phyloP scores from a whole-genome alignment of 2,113 vertebrate species.

The Tachysurus vachellii region DNA sequence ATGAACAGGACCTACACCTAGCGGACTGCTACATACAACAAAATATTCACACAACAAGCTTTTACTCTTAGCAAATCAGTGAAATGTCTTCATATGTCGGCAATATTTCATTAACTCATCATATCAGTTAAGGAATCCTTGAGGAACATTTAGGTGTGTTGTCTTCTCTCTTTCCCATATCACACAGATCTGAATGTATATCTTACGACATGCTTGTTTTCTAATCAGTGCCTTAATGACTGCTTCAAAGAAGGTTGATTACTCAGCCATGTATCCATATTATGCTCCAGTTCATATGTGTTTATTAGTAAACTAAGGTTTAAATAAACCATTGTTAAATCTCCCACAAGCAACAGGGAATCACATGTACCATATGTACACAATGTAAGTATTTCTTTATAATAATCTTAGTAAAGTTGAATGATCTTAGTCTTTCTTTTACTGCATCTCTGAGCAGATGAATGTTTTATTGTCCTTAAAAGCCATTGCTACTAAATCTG shows the following conservation, averaged over 20 bases:
- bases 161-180: not conserved
- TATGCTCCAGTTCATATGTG: slow-evolving; percentile 1
- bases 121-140: not conserved
- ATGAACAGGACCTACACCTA: slow-evolving; percentile 50
- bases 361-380: not conserved
- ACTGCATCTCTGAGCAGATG: not conserved
- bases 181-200: not conserved
- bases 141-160: slow-evolving; percentile 14
- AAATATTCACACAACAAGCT: slow-evolving; percentile 58
- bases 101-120: not conserved
- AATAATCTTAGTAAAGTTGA: not conserved
- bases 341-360: not conserved
- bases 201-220: slow-evolving; percentile 43
- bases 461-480: not conserved
- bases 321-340: not conserved
- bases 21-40: slow-evolving; percentile 44
- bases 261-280: slow-evolving; percentile 13
- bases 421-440: not conserved
- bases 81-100: slow-evolving; percentile 23
- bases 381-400: not conserved
- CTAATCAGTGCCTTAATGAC: slow-evolving; percentile 66
- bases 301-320: slow-evolving; percentile 2
- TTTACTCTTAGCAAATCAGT: slow-evolving; percentile 42
- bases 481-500: not conserved
- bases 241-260: slow-evolving; percentile 39